Percentiles rank a stretch among this genome's conserved stretches.
Conservation (phyloP, 2,888 invertebrate species). For the Microchrysa polita region DNA sequence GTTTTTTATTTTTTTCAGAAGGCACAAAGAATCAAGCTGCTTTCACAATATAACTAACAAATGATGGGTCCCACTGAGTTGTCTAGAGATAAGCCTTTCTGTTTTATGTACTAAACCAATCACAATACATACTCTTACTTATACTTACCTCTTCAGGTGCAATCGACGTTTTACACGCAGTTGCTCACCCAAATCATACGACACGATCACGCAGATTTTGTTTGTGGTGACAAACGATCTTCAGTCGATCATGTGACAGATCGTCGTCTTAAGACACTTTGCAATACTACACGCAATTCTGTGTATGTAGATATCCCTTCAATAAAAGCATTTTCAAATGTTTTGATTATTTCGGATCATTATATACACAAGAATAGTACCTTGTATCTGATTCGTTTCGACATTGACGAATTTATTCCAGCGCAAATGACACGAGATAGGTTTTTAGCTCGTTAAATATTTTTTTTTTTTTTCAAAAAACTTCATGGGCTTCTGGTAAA, state of each 20-base stretch:
- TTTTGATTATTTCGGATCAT: conserved; percentile 38
- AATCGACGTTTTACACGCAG: too few relatives aligned
- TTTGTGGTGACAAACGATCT: conserved; percentile 41
- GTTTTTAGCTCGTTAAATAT: conserved; percentile 14
- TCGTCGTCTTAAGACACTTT: conserved; percentile 20
- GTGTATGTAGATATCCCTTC: too few relatives aligned
- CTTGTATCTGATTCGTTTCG: conserved; percentile 37
- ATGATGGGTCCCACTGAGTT: too few relatives aligned
- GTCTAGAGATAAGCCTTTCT: too few relatives aligned
- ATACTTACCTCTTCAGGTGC: too few relatives aligned
- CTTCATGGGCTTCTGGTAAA: conserved; percentile 35
- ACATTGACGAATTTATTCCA: conserved; percentile 35
- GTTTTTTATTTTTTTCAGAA: too few relatives aligned
- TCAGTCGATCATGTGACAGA: conserved; percentile 20
- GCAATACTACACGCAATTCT: background rate
- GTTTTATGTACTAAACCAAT: too few relatives aligned
- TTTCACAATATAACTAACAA: too few relatives aligned
- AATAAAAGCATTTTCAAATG: conserved; percentile 33
- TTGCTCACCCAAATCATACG: too few relatives aligned
- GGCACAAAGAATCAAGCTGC: too few relatives aligned
- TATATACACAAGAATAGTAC: background rate
- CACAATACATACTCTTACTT: too few relatives aligned
- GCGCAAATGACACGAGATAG: background rate
- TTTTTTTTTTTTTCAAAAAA: too few relatives aligned
- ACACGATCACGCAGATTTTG: conserved; percentile 2